phyloP scores from a whole-genome alignment of 1,140 invertebrate genomes.

The Anastatus disparis region DNA sequence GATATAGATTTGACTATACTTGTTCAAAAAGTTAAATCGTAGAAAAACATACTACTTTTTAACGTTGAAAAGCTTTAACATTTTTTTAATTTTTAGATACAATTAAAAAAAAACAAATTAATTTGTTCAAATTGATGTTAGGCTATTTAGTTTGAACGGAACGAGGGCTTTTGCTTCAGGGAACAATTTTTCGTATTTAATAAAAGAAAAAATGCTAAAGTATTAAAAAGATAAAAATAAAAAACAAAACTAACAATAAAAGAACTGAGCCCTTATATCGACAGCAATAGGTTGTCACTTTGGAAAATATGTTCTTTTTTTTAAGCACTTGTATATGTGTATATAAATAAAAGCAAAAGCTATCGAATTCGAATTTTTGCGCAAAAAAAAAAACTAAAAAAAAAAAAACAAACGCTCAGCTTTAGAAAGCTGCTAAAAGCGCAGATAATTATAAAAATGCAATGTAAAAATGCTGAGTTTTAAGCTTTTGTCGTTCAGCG shows the following conservation, averaged over 20 bases:
- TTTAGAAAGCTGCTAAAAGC: no score
- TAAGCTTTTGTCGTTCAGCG: neutral
- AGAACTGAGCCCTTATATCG: neutral
- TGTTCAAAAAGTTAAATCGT: neutral
- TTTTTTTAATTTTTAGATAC: no score
- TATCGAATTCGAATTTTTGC: slow-evolving; percentile 11
- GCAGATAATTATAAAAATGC: neutral
- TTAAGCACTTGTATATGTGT: slow-evolving; percentile 1
- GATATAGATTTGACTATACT: slow-evolving; percentile 4
- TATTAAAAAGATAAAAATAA: neutral
- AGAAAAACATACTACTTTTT: neutral
- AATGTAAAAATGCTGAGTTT: slow-evolving; percentile 3
- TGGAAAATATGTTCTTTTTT: slow-evolving; percentile 8
- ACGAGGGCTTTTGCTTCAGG: slow-evolving; percentile 21
- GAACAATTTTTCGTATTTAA: slow-evolving; percentile 19
- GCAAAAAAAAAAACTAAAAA: neutral
- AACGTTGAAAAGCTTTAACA: neutral
- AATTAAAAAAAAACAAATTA: neutral
- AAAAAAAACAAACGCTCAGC: neutral
- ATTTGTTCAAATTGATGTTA: neutral
- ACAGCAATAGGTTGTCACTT: neutral
- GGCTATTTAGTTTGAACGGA: neutral
- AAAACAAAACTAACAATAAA: neutral
- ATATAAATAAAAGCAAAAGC: slow-evolving; percentile 9
- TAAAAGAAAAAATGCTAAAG: neutral